Conservation (phyloP, 2,797 vertebrate species). For the Hoplostethus mediterraneus region DNA sequence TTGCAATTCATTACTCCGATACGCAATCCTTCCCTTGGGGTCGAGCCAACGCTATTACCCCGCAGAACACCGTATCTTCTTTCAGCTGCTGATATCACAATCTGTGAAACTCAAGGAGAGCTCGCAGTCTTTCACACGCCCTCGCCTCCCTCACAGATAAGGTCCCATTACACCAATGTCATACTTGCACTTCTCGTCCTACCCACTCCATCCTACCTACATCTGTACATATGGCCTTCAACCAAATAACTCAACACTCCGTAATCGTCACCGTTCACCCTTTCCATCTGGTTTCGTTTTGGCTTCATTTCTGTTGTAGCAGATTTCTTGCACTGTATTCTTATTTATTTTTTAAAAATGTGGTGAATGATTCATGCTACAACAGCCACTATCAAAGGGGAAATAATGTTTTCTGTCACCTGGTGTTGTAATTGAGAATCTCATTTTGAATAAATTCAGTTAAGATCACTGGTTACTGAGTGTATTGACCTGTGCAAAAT, state of each 20-base stretch:
- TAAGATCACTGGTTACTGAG: too few species aligned
- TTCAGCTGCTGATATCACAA: conserved; percentile 57
- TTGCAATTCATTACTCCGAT: conserved; percentile 67
- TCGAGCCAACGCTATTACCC: conserved; percentile 51
- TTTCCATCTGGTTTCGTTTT: too few species aligned
- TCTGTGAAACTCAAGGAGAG: conserved; percentile 66
- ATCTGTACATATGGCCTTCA: not conserved
- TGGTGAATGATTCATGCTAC: too few species aligned
- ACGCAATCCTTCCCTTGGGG: conserved; percentile 60
- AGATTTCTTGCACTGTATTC: too few species aligned
- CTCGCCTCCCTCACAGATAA: conserved; percentile 38
- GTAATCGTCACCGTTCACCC: too few species aligned
- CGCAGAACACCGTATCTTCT: conserved; percentile 36
- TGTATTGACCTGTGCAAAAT: too few species aligned
- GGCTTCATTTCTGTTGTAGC: too few species aligned
- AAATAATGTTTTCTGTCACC: too few species aligned
- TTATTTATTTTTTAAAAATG: too few species aligned
- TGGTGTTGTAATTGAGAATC: too few species aligned
- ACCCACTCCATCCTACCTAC: not conserved
- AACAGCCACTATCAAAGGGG: too few species aligned
- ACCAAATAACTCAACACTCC: not conserved
- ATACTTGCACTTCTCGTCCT: conserved; percentile 16
- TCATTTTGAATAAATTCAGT: too few species aligned
- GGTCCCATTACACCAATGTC: conserved; percentile 53
- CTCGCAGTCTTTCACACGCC: conserved; percentile 36